Conservation (phyloP, 2,888 invertebrate species). For the Dryobotodes eremita region DNA sequence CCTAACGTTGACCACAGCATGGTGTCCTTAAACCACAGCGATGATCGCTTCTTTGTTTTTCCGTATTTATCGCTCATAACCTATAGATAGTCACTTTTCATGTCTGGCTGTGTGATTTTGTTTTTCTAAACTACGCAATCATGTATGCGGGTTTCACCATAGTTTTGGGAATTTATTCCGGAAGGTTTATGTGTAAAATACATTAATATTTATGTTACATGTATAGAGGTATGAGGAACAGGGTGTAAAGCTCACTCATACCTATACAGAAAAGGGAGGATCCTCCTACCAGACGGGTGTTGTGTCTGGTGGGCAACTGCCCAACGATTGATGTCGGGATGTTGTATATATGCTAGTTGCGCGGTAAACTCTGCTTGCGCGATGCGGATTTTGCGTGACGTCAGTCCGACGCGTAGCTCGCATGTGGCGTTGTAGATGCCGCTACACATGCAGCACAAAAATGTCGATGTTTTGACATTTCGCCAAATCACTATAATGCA, state of each 20-base stretch:
- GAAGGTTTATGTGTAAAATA: neutral
- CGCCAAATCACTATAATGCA: neutral
- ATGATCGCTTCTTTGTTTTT: constrained; percentile 58
- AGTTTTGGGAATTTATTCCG: neutral
- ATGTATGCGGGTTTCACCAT: neutral
- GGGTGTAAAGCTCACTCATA: too few species aligned
- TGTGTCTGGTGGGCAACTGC: too few species aligned
- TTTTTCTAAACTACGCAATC: neutral
- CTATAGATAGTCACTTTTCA: neutral
- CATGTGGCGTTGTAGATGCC: too few species aligned
- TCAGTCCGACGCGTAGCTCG: too few species aligned
- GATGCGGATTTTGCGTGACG: too few species aligned
- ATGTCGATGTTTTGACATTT: neutral
- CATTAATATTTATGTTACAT: too few species aligned
- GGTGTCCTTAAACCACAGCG: constrained; percentile 49
- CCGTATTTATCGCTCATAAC: constrained; percentile 10
- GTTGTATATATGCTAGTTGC: too few species aligned
- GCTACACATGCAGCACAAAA: neutral
- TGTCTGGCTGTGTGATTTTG: neutral
- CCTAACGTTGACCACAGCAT: constrained; percentile 22
- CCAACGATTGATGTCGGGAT: too few species aligned
- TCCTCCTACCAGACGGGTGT: too few species aligned
- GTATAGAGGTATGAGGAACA: too few species aligned
- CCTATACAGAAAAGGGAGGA: too few species aligned
- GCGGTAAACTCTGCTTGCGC: too few species aligned